A percentile compares a stretch with the other conserved stretches of the same genome.
These are phyloP conservation scores for Megaleporinus macrocephalus DNA, from an alignment of 2,113 vertebrate genomes.

Conservation along the genomic window DNA sequence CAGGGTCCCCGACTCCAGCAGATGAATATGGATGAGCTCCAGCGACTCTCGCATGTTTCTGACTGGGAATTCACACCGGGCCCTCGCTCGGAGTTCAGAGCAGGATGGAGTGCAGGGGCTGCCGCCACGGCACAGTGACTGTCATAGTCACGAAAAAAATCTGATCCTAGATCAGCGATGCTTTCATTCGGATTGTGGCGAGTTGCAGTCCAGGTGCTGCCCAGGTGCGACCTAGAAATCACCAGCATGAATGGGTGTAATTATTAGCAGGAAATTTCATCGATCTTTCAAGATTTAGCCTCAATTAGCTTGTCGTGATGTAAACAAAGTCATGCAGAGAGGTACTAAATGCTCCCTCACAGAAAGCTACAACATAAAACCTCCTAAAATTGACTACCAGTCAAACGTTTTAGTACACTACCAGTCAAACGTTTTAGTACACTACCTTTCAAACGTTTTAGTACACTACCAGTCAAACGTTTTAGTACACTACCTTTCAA, in stretches of 20 bases:
- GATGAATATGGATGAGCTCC: conserved; percentile 82
- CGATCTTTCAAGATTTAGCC: too few species aligned
- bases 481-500: too few species aligned
- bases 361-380: too few species aligned
- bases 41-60: conserved; percentile 48
- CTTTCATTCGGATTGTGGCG: neutral
- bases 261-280: neutral
- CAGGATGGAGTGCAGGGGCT: neutral
- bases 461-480: too few species aligned
- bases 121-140: neutral
- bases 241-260: neutral
- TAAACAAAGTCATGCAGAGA: too few species aligned
- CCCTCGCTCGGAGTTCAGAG: conserved; percentile 21
- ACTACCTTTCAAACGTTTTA: too few species aligned
- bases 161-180: neutral
- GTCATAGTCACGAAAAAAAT: conserved; percentile 6
- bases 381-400: too few species aligned
- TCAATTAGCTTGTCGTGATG: too few species aligned
- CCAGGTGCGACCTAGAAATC: neutral
- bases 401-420: too few species aligned
- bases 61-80: conserved; percentile 45
- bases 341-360: too few species aligned
- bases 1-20: conserved; percentile 70
- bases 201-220: neutral
- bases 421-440: too few species aligned